A percentile compares a stretch with the other conserved stretches of the same genome.
These are phyloP conservation scores for Eurystomus gularis DNA, from an alignment of 2,113 vertebrate genomes.

Conservation along the genomic window DNA sequence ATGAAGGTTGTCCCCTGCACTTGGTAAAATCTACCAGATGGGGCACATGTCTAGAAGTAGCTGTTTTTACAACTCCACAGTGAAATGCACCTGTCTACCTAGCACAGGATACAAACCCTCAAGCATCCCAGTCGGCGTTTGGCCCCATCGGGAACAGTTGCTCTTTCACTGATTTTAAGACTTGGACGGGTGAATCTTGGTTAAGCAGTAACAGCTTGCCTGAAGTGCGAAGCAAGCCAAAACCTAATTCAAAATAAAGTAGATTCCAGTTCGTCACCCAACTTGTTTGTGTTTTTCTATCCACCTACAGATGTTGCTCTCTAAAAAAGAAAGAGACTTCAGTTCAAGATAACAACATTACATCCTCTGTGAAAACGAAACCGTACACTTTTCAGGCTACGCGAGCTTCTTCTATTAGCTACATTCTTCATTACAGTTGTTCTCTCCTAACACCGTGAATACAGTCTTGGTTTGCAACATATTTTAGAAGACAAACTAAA, in stretches of 20 bases:
- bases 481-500: conserved; percentile 50
- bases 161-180: background rate
- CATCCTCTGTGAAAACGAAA: conserved; percentile 60
- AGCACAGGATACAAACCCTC: background rate
- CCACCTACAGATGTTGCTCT: conserved; percentile 18
- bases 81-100: background rate
- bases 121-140: accelerated
- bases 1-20: background rate
- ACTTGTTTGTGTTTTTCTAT: background rate
- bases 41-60: background rate
- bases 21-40: background rate
- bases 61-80: background rate
- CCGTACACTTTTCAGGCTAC: conserved; percentile 35
- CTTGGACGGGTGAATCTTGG: background rate
- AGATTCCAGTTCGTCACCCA: background rate
- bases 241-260: conserved; percentile 1
- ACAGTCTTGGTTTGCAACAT: conserved; percentile 32
- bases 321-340: conserved; percentile 27
- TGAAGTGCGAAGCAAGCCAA: background rate
- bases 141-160: background rate
- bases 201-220: background rate
- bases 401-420: conserved; percentile 47
- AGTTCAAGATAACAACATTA: conserved; percentile 51
- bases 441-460: conserved; percentile 45
- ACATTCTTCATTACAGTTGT: conserved; percentile 48